A percentile compares a stretch with the other conserved stretches of the same genome.
phyloP scores from a whole-genome alignment of 2,113 vertebrate species.

The Passer domesticus region DNA sequence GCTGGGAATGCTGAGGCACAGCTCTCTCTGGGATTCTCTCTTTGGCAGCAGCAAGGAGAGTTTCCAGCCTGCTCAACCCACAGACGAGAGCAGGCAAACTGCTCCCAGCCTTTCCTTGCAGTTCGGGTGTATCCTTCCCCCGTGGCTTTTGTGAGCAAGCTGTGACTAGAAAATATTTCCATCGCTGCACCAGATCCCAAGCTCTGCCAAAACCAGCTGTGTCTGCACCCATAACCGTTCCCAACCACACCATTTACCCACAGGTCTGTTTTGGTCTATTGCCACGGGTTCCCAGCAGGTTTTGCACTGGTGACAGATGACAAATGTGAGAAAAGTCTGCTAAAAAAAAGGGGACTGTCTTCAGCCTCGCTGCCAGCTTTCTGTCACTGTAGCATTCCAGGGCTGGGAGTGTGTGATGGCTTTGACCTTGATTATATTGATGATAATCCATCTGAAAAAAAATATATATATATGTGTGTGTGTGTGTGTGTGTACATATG shows the following conservation, averaged over 20 bases:
- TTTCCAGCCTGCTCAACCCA: not conserved
- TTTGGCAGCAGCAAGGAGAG: not conserved
- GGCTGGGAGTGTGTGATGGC: not conserved
- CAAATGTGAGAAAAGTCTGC: not conserved
- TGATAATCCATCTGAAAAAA: not conserved
- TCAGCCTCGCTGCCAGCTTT: not conserved
- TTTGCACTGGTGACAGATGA: not conserved
- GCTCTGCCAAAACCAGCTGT: not conserved
- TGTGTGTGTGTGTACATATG: rapidly evolving
- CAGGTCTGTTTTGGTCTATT: not conserved
- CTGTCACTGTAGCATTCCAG: constrained; percentile 5
- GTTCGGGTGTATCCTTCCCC: not conserved
- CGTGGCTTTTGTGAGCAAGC: not conserved
- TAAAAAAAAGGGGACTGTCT: not conserved
- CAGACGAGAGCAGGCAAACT: not conserved
- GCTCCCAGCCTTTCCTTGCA: not conserved
- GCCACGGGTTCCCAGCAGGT: not conserved
- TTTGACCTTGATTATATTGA: not conserved
- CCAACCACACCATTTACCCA: not conserved
- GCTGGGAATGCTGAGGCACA: rapidly evolving
- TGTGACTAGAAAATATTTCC: not conserved
- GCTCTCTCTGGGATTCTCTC: not conserved
- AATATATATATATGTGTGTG: rapidly evolving
- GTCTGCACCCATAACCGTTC: not conserved
- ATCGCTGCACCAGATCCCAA: rapidly evolving